Base-by-base conservation (phyloP, 1,140 invertebrate genomes). In the Leptopilina boulardi region DNA sequence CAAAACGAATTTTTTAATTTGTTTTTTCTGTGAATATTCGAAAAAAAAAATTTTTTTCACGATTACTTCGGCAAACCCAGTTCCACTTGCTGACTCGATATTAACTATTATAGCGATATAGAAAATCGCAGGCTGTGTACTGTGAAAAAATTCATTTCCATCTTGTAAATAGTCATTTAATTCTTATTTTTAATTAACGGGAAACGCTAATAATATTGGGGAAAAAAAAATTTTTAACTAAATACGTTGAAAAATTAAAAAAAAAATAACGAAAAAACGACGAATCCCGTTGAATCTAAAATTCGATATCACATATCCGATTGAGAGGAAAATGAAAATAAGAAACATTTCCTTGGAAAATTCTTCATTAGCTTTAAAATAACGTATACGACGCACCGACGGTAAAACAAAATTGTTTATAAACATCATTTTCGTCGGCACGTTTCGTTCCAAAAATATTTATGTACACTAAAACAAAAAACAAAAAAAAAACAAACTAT, bases 101-200 rank as follows among this genome's bases (percentile, higher is more conserved):
- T 73, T 71, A 56, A 76, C 34, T 38, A 38, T 38, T 38, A 77
- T 84, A 85, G 81, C 74, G 81, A 78, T 78, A 72, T 75, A 23
- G 30, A 66, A 75, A 75, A 66, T 51, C 19, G 70, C 70, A 56
- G 70, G 34, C 47, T 23, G 70, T 30, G 21, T 18, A 38, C 59
- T 34, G 42, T 71, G 30, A 71, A 38, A 6, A 38, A 38, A 79
- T 79, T 85, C 81, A 86, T 87, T 86, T 82, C 77, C 85, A 87
- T 84, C 82, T 81, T 86, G 83, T 86, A 89, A 87, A 89, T 88
- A 87, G 80, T 79, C 84, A 87, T 88, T 85, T 83, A 87, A 84
- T 88, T 87, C 86, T 88, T 87, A 9, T 88, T 86, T 87, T 83
- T 87, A 88, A 85, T 85, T 87, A 79, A 84, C 79, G 77, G 78